A percentile compares a stretch with the other conserved stretches of the same genome.
These are phyloP conservation scores for Anolis apletophallus DNA, from an alignment of 2,797 vertebrate species.

Conservation along the genomic window DNA sequence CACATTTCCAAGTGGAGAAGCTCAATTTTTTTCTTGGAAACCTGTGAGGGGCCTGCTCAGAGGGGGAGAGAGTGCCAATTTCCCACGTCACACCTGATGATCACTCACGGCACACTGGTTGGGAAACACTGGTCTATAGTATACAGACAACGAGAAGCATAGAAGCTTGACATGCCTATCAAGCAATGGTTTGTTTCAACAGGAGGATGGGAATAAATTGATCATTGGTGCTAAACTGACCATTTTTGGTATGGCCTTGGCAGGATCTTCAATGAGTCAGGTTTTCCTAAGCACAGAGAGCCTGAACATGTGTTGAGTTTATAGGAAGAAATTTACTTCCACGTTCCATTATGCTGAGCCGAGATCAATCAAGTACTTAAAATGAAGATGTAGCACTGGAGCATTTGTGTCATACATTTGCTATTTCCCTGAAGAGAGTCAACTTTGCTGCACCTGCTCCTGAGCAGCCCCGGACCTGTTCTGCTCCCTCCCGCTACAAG, in stretches of 20 bases:
- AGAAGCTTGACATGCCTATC: not conserved
- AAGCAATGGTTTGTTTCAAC: not conserved
- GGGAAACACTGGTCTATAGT: too few species aligned
- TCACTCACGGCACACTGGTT: too few species aligned
- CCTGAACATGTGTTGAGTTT: not conserved
- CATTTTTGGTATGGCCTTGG: not conserved
- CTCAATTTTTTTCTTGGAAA: too few species aligned
- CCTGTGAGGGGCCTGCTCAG: too few species aligned
- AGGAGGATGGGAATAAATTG: not conserved
- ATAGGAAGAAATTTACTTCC: not conserved
- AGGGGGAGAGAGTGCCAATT: too few species aligned
- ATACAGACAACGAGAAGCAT: not conserved
- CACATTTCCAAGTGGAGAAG: too few species aligned
- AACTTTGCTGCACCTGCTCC: slow-evolving; percentile 47
- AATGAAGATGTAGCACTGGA: slow-evolving; percentile 15
- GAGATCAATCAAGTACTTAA: slow-evolving; percentile 3
- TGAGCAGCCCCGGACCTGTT: slow-evolving; percentile 17
- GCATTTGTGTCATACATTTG: not conserved
- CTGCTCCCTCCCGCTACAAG: slow-evolving; percentile 24
- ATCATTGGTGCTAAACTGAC: not conserved
- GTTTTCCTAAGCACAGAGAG: too few species aligned
- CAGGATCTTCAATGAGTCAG: not conserved
- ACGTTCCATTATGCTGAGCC: not conserved
- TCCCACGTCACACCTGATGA: too few species aligned
- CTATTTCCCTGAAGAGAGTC: slow-evolving; percentile 20